Conservation (phyloP, 37 sponge, comb jelly and placozoan genomes). For the Ianthella basta region DNA sequence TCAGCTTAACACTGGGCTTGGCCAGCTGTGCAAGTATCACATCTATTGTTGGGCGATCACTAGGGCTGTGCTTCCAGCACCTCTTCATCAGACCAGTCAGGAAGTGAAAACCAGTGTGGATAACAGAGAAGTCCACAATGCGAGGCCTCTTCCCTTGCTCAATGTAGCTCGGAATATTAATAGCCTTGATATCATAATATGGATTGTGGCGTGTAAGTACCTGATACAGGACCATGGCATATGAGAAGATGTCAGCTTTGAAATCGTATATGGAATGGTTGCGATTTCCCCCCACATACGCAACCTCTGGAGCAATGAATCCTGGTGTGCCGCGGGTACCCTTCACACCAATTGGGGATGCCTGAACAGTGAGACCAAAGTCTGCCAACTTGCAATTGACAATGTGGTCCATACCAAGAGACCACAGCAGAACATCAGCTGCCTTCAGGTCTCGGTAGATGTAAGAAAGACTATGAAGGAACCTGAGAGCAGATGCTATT, state of each 20-base stretch:
- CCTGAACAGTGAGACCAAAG: constrained; percentile 24
- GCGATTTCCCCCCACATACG: constrained; percentile 28
- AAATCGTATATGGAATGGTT: constrained; percentile 25
- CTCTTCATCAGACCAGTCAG: constrained; percentile 39
- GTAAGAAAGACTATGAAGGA: constrained; percentile 36
- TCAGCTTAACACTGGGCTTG: constrained; percentile 37
- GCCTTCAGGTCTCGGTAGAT: constrained; percentile 61
- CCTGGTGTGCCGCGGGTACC: constrained; percentile 48
- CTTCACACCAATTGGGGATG: constrained; percentile 39
- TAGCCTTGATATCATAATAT: neutral
- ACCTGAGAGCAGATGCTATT: constrained; percentile 52
- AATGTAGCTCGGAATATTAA: constrained; percentile 5
- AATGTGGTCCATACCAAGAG: constrained; percentile 32
- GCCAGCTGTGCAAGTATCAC: constrained; percentile 49
- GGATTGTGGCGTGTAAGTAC: constrained; percentile 43
- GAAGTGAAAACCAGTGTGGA: constrained; percentile 16
- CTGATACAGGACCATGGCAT: constrained; percentile 53
- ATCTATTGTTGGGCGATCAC: constrained; percentile 29
- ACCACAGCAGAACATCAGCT: constrained; percentile 63
- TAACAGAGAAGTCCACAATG: constrained; percentile 12
- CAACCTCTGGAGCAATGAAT: constrained; percentile 62
- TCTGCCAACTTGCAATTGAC: constrained; percentile 58
- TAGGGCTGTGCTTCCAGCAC: constrained; percentile 43
- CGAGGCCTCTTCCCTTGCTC: constrained; percentile 28
- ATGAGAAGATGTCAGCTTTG: constrained; percentile 61